Evolutionary conservation across 2,113 vertebrate genomes (phyloP).

Genomic region (Oriolus oriolus): DNA sequence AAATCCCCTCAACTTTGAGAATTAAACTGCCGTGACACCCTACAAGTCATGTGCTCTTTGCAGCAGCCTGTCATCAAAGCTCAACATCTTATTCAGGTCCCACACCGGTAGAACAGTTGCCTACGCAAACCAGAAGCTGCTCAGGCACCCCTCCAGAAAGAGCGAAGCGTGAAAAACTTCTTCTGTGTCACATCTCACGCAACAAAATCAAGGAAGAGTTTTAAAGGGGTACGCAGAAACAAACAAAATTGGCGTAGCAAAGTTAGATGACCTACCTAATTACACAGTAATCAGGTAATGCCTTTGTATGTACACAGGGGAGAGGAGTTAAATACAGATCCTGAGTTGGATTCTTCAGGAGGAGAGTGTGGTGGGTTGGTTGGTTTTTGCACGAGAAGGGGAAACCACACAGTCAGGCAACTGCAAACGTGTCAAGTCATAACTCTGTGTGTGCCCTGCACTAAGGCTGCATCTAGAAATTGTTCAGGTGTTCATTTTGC

Average conservation of each 20-base stretch:
- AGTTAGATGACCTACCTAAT: not conserved
- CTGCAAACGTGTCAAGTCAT: rapidly evolving
- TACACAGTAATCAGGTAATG: not conserved
- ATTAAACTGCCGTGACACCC: not conserved
- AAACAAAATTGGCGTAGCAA: not conserved
- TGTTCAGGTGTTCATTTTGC: not conserved
- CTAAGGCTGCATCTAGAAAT: not conserved
- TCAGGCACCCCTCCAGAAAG: not conserved
- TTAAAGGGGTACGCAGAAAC: not conserved
- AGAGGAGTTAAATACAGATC: not conserved
- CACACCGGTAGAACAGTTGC: not conserved
- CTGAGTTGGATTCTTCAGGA: not conserved
- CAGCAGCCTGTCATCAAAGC: not conserved
- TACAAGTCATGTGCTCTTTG: not conserved
- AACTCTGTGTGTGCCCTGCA: rapidly evolving
- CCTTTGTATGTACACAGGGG: not conserved
- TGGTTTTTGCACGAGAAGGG: not conserved
- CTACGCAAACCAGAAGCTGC: not conserved
- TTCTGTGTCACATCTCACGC: not conserved
- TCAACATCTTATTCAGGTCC: not conserved
- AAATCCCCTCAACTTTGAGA: not conserved
- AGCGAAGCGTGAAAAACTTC: not conserved
- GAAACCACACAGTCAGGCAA: not conserved
- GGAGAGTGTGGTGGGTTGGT: not conserved
- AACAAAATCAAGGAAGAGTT: not conserved